phyloP scores from a whole-genome alignment of 2,113 vertebrate species.

The Sakesphorus luctuosus region DNA sequence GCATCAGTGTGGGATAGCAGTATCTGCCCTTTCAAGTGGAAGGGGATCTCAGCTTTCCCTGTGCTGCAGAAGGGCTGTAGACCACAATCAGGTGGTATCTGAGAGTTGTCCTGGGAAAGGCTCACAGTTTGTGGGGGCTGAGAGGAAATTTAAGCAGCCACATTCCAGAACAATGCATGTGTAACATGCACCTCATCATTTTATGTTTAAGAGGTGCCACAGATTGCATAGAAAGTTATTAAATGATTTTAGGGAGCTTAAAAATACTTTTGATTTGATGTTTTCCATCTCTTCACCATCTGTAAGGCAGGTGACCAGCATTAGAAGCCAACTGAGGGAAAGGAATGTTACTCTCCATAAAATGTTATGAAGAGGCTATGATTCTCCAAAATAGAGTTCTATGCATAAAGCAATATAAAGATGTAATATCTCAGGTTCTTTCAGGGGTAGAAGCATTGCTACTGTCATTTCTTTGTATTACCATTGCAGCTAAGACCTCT shows the following conservation, averaged over 20 bases:
- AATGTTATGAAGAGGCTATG: slow-evolving; percentile 31
- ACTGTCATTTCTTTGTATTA: slow-evolving; percentile 7
- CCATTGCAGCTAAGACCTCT: background rate
- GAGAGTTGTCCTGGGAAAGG: background rate
- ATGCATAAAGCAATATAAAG: slow-evolving; percentile 16
- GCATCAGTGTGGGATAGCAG: rapidly evolving
- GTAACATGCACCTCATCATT: slow-evolving; percentile 24
- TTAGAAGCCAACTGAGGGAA: slow-evolving; percentile 17
- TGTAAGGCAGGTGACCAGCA: slow-evolving; percentile 46
- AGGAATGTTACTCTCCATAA: slow-evolving; percentile 42
- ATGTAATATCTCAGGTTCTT: slow-evolving; percentile 17
- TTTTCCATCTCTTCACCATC: slow-evolving; percentile 33
- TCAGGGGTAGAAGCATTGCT: background rate
- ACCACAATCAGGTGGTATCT: background rate
- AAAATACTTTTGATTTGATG: slow-evolving; percentile 55
- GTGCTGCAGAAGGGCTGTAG: background rate
- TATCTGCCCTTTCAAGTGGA: background rate
- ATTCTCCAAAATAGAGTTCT: slow-evolving; percentile 33
- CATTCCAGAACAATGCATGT: background rate
- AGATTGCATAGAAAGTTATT: slow-evolving; percentile 61
- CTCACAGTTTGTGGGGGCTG: rapidly evolving
- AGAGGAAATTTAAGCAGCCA: slow-evolving; percentile 24
- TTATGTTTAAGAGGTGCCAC: slow-evolving; percentile 55
- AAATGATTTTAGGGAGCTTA: slow-evolving; percentile 60
- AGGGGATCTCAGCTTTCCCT: background rate